phyloP scores from a whole-genome alignment of 2,113 vertebrate genomes.

The Hepsetus odoe region DNA sequence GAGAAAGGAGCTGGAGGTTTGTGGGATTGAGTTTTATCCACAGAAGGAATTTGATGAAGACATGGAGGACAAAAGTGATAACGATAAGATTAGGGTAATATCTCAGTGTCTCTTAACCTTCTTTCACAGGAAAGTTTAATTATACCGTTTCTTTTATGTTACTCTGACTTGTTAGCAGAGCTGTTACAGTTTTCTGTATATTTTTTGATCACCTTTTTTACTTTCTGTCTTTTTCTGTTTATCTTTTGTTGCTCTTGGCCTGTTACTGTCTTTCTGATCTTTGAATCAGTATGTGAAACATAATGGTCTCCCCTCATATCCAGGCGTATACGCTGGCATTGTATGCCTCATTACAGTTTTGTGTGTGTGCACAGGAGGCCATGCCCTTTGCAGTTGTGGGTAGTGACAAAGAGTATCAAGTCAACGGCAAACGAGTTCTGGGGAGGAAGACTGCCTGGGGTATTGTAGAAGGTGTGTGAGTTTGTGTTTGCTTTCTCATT shows the following conservation, averaged over 20 bases:
- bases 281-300: not conserved
- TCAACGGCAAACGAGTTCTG: constrained; percentile 92
- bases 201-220: constrained; percentile 7
- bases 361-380: constrained; percentile 80
- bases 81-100: constrained; percentile 94
- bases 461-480: constrained; percentile 90
- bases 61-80: constrained; percentile 95
- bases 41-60: constrained; percentile 98
- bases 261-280: constrained; percentile 32
- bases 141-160: not conserved
- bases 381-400: constrained; percentile 98
- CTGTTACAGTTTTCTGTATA: not conserved
- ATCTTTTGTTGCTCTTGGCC: not conserved
- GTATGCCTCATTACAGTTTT: constrained; percentile 42
- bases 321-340: not conserved
- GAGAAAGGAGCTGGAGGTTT: constrained; percentile 91
- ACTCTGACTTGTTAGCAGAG: not conserved
- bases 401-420: constrained; percentile 97
- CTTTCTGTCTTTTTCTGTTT: not conserved
- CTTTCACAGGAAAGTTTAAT: not conserved
- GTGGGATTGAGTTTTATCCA: constrained; percentile 94
- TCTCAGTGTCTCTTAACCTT: not conserved
- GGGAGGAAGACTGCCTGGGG: constrained; percentile 97
- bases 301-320: not conserved
- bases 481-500: constrained; percentile 6